phyloP scores from a whole-genome alignment of 2,888 invertebrate species.

The Microctonus aethiopoides region DNA sequence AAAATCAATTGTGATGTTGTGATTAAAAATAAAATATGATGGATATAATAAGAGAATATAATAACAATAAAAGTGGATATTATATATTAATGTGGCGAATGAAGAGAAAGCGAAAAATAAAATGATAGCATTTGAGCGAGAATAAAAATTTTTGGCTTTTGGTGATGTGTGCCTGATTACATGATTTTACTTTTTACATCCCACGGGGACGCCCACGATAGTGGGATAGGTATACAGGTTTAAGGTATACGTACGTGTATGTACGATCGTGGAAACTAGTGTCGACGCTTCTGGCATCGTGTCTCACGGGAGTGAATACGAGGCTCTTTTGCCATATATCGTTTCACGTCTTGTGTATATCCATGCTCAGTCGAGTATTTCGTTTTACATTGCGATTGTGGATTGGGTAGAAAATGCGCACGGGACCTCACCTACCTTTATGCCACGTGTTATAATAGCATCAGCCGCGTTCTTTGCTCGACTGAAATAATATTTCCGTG shows the following conservation, averaged over 20 bases:
- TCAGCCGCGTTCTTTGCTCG: not conserved
- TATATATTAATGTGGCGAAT: not conserved
- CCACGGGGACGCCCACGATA: slow-evolving; percentile 33
- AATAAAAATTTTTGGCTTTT: slow-evolving; percentile 1
- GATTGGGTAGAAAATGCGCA: not conserved
- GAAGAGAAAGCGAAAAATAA: not conserved
- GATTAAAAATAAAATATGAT: not conserved
- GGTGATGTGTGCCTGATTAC: slow-evolving; percentile 11
- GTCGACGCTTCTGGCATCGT: not conserved
- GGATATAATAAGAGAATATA: not conserved
- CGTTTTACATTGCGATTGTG: slow-evolving; percentile 6
- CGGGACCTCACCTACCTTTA: not conserved
- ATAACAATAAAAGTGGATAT: not conserved
- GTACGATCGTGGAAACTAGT: not conserved
- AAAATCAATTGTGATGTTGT: not conserved
- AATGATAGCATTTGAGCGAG: slow-evolving; percentile 1
- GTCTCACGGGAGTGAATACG: slow-evolving; percentile 16
- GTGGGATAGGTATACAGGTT: not conserved
- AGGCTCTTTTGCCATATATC: slow-evolving; percentile 13
- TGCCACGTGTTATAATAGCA: not conserved
- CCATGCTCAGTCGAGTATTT: slow-evolving; percentile 7
- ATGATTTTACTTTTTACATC: slow-evolving; percentile 22
- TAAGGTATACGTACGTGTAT: not conserved
- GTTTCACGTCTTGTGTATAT: not conserved
- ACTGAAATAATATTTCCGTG: slow-evolving; percentile 11